These are phyloP conservation scores for Nycteola revayana DNA, from an alignment of 2,888 invertebrate species.

Conservation along the genomic window DNA sequence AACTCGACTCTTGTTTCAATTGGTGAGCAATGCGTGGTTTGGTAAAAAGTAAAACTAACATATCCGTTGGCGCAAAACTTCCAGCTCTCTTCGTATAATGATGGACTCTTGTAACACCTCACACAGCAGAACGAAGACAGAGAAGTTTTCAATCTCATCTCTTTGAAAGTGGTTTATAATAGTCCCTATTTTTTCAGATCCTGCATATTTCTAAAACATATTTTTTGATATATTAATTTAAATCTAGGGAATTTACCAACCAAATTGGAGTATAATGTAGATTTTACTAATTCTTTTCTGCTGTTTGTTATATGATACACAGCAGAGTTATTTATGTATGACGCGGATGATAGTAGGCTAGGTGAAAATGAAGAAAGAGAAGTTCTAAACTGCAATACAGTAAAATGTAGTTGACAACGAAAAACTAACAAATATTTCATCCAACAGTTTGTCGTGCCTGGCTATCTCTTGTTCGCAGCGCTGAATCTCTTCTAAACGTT, in stretches of 20 bases:
- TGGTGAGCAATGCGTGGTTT: no score
- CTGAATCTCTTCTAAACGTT: constrained; percentile 84
- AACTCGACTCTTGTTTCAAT: no score
- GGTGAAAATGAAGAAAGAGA: no score
- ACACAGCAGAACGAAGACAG: constrained; percentile 62
- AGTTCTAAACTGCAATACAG: no score
- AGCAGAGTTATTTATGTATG: no score
- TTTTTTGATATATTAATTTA: no score
- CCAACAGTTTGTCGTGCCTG: constrained; percentile 86
- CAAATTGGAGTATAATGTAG: no score
- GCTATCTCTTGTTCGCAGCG: constrained; percentile 87
- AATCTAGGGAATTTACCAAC: no score
- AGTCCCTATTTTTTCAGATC: constrained; percentile 43
- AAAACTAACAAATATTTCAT: constrained; percentile 84
- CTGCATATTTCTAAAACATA: constrained; percentile 50
- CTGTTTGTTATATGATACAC: no score
- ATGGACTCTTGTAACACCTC: constrained; percentile 68
- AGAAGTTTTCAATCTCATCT: constrained; percentile 67
- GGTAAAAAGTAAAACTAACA: constrained; percentile 39
- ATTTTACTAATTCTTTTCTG: no score
- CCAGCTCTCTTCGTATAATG: constrained; percentile 55
- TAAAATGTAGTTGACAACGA: no score
- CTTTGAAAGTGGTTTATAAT: constrained; percentile 55
- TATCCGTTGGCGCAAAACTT: constrained; percentile 53
- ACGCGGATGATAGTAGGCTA: no score